Evolutionary conservation across 2,797 vertebrate genomes (phyloP).

Genomic region (Siniperca scherzeri): DNA sequence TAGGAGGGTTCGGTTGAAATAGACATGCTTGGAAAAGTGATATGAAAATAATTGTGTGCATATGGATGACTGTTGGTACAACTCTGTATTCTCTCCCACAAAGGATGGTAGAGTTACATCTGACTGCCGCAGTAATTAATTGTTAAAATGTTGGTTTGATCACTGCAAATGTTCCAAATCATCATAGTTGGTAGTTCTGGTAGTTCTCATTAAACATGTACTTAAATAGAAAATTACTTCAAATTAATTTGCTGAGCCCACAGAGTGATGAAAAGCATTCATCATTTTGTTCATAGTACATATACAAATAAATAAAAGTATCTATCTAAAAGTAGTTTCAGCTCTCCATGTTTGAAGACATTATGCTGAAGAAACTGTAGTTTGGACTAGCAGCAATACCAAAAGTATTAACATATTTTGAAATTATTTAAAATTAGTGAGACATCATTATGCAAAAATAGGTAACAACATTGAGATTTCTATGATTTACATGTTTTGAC

Average conservation of each 20-base stretch:
- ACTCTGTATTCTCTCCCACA: constrained; percentile 9
- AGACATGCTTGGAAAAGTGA: constrained; percentile 44
- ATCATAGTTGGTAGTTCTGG: not conserved
- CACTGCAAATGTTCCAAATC: not conserved
- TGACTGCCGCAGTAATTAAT: constrained; percentile 27
- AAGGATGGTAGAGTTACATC: constrained; percentile 8
- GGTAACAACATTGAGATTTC: no score
- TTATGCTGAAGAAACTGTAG: constrained; percentile 2
- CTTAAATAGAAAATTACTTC: not conserved
- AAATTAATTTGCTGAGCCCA: not conserved
- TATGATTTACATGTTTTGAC: no score
- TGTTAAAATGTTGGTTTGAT: constrained; percentile 38
- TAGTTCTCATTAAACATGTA: not conserved
- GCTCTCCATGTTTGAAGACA: not conserved
- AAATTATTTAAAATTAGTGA: not conserved
- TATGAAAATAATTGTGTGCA: constrained; percentile 63
- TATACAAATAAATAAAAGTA: not conserved
- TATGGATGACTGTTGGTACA: constrained; percentile 40
- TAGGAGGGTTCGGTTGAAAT: constrained; percentile 32
- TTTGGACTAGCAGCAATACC: not conserved
- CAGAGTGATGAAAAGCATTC: not conserved
- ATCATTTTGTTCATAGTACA: not conserved
- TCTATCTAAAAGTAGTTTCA: not conserved
- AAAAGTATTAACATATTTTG: constrained; percentile 3
- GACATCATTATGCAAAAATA: no score